These are phyloP conservation scores for Holacanthus passer DNA, from an alignment of 2,113 vertebrate species.

Conservation along the genomic window DNA sequence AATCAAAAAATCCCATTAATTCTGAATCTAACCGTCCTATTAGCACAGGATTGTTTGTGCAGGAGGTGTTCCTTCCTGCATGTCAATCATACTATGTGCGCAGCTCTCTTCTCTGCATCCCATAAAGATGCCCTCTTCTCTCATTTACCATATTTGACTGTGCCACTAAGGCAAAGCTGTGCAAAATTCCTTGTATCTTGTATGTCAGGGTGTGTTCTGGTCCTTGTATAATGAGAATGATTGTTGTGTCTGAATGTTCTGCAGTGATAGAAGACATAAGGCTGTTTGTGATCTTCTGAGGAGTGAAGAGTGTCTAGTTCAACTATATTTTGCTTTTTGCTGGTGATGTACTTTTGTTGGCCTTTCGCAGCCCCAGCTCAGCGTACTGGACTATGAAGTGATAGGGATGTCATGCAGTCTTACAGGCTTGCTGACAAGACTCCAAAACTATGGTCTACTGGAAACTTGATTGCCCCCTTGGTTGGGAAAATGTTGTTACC, in stretches of 20 bases:
- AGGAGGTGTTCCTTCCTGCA: conserved; percentile 4
- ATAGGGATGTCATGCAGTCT: too few relatives aligned
- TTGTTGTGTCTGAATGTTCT: conserved; percentile 4
- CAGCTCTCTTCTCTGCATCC: not conserved
- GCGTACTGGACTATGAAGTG: not conserved
- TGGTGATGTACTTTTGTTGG: not conserved
- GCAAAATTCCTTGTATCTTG: not conserved
- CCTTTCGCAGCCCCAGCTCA: not conserved
- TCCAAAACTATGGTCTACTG: not conserved
- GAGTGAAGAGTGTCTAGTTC: not conserved
- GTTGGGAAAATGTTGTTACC: too few relatives aligned
- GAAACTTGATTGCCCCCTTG: not conserved
- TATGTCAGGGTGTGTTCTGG: not conserved
- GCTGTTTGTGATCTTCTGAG: too few relatives aligned
- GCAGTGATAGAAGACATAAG: not conserved
- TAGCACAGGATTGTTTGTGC: conserved; percentile 15
- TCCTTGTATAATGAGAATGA: not conserved
- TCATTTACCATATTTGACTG: conserved; percentile 13
- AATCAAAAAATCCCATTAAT: not conserved
- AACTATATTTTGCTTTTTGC: not conserved
- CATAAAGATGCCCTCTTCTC: conserved; percentile 1
- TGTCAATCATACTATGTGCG: conserved; percentile 22
- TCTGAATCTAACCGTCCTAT: conserved; percentile 10
- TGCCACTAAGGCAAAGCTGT: not conserved
- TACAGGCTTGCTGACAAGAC: too few relatives aligned